Conservation (phyloP, 1,140 invertebrate species). For the Frieseomelitta varia region DNA sequence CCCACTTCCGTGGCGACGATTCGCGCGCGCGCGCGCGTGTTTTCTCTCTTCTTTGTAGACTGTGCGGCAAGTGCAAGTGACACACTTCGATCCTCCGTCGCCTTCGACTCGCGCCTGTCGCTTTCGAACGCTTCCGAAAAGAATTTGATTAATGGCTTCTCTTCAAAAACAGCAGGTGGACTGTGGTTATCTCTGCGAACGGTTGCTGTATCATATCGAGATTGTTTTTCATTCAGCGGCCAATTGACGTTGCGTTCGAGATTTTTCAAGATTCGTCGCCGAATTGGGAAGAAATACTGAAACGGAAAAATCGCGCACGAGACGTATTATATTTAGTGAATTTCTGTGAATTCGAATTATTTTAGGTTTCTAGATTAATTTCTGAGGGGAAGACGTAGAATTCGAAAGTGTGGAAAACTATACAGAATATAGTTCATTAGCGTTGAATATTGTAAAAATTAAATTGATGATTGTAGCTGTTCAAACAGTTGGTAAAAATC, state of each 20-base stretch:
- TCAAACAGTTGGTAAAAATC: too few relatives aligned
- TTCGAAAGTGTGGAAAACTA: too few relatives aligned
- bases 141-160: background rate
- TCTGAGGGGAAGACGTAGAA: too few relatives aligned
- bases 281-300: background rate
- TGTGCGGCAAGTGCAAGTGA: slow-evolving; percentile 52
- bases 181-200: too few relatives aligned
- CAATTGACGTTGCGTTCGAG: background rate
- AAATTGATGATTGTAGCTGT: too few relatives aligned
- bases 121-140: slow-evolving; percentile 16
- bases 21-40: slow-evolving; percentile 3
- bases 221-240: background rate
- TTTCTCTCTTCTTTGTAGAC: slow-evolving; percentile 30
- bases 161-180: background rate
- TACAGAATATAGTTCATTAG: too few relatives aligned
- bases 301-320: background rate
- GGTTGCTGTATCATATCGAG: background rate
- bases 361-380: too few relatives aligned
- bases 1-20: slow-evolving; percentile 36
- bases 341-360: too few relatives aligned
- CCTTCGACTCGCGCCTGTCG: background rate
- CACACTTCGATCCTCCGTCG: slow-evolving; percentile 39
- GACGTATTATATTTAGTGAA: too few relatives aligned
- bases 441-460: too few relatives aligned
- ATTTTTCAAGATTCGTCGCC: background rate